Conservation (phyloP, 2,888 invertebrate genomes). For the Helobdella robusta region DNA sequence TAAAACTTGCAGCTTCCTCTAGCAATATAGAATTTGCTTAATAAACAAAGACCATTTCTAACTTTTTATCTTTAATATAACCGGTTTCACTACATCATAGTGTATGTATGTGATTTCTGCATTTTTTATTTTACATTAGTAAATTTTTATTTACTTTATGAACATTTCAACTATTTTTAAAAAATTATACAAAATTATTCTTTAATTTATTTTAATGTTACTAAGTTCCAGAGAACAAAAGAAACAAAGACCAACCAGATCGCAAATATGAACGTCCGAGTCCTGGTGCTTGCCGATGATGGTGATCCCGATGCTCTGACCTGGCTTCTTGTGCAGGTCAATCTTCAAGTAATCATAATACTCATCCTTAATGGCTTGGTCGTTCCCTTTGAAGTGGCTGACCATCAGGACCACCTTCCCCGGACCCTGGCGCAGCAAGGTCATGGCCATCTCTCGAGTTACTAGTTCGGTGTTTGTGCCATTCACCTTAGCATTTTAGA, state of each 20-base stretch:
- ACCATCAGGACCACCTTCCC: constrained; percentile 72
- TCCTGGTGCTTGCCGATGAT: constrained; percentile 65
- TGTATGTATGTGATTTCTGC: too few species aligned
- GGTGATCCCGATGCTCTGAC: constrained; percentile 66
- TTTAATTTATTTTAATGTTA: too few species aligned
- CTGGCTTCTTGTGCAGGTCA: constrained; percentile 75
- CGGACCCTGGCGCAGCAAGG: constrained; percentile 67
- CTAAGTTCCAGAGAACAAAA: too few species aligned
- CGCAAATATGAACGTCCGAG: constrained; percentile 78
- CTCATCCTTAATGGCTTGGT: constrained; percentile 55
- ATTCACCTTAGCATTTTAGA: constrained; percentile 57
- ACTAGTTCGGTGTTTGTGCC: constrained; percentile 68
- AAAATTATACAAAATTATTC: too few species aligned
- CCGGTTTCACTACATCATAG: too few species aligned
- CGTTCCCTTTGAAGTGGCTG: constrained; percentile 56
- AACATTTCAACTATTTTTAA: too few species aligned
- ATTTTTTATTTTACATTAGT: too few species aligned
- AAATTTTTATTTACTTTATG: too few species aligned
- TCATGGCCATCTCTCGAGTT: constrained; percentile 66
- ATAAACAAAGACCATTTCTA: too few species aligned
- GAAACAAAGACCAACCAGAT: constrained; percentile 62
- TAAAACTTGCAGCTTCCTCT: too few species aligned
- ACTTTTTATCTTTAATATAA: too few species aligned
- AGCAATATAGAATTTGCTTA: too few species aligned
- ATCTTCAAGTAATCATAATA: constrained; percentile 59